Percentiles rank a stretch among this genome's conserved stretches.
Conservation (phyloP, 2,113 vertebrate genomes). For the Mesembrinibis cayennensis region DNA sequence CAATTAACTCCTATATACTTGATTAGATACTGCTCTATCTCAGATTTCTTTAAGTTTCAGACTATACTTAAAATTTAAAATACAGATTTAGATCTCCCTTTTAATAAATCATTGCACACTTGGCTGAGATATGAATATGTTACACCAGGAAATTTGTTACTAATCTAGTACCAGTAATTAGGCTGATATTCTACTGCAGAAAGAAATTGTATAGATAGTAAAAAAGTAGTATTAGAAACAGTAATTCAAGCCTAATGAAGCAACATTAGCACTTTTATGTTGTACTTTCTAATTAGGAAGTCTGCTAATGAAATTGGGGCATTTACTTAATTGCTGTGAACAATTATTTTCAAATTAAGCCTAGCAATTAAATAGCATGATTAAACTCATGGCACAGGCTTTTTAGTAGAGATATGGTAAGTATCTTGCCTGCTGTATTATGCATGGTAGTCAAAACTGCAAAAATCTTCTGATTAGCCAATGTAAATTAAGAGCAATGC, state of each 20-base stretch:
- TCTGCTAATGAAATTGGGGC: conserved; percentile 79
- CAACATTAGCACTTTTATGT: conserved; percentile 77
- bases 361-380: conserved; percentile 75
- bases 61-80: conserved; percentile 23
- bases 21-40: conserved; percentile 14
- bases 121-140: neutral
- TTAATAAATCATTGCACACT: conserved; percentile 26
- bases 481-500: conserved; percentile 33
- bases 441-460: conserved; percentile 34
- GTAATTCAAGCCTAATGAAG: conserved; percentile 81
- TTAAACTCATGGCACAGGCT: conserved; percentile 66
- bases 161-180: conserved; percentile 57
- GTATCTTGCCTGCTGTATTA: conserved; percentile 56
- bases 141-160: neutral
- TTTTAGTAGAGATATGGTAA: conserved; percentile 55
- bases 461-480: conserved; percentile 62
- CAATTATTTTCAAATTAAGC: conserved; percentile 84
- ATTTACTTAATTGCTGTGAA: conserved; percentile 82
- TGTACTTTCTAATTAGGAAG: conserved; percentile 80
- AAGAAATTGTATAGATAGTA: conserved; percentile 59
- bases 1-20: conserved; percentile 25
- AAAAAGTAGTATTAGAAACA: conserved; percentile 68
- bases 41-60: conserved; percentile 10
- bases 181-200: conserved; percentile 24
- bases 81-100: conserved; percentile 1